phyloP scores from a whole-genome alignment of 2,113 vertebrate genomes.

The Eublepharis macularius region DNA sequence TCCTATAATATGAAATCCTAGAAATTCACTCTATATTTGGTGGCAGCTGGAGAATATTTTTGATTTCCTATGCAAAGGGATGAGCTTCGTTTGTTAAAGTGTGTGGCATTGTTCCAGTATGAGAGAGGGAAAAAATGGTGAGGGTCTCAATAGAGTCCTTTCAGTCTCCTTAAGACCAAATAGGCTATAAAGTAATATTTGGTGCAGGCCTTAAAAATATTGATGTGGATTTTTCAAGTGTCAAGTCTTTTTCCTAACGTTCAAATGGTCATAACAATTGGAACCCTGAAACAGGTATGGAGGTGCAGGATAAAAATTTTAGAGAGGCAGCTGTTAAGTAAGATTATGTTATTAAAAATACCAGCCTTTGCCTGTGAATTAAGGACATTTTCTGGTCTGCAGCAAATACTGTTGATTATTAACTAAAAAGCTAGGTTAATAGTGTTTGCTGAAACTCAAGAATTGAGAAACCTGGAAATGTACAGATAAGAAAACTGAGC shows the following conservation, averaged over 20 bases:
- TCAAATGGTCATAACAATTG: not conserved
- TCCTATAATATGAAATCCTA: too few species aligned
- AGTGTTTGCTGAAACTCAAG: not conserved
- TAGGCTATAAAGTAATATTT: not conserved
- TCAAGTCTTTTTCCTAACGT: not conserved
- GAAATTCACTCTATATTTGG: not conserved
- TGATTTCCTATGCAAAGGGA: rapidly evolving
- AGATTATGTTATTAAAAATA: constrained; percentile 23
- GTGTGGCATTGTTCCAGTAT: not conserved
- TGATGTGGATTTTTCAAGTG: not conserved
- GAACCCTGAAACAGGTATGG: not conserved
- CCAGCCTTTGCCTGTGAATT: constrained; percentile 5
- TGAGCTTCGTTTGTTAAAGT: not conserved
- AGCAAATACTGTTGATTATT: constrained; percentile 7
- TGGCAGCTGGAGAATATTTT: not conserved
- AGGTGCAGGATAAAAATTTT: not conserved
- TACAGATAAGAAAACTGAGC: not conserved
- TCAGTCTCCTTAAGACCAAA: not conserved
- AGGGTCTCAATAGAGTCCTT: not conserved
- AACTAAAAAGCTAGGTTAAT: constrained; percentile 15
- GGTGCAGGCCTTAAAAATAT: not conserved
- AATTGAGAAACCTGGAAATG: constrained; percentile 9
- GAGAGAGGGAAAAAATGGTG: not conserved
- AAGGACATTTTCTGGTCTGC: not conserved
- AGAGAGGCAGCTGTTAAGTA: rapidly evolving